phyloP scores from a whole-genome alignment of 2,113 vertebrate species.

The Macquaria australasica region DNA sequence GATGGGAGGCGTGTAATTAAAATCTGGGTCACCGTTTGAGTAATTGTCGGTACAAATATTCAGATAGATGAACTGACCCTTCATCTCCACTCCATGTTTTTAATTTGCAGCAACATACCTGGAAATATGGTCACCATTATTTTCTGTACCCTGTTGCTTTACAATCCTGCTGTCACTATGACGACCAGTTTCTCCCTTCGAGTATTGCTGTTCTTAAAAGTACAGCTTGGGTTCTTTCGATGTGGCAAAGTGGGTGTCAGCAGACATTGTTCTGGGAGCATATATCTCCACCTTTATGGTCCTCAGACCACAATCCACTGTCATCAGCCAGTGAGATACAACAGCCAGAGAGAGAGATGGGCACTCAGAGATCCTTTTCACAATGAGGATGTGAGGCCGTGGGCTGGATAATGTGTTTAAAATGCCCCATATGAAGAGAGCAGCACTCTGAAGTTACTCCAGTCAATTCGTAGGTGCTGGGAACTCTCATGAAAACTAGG shows the following conservation, averaged over 20 bases:
- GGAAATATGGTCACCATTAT: neutral
- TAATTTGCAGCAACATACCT: conserved; percentile 2
- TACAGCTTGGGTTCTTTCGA: neutral
- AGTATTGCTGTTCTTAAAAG: conserved; percentile 10
- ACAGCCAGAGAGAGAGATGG: conserved; percentile 21
- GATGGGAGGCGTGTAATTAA: neutral
- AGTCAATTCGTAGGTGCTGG: conserved; percentile 1
- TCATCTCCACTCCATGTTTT: neutral
- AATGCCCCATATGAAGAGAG: conserved; percentile 23
- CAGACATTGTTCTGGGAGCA: neutral
- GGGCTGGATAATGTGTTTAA: conserved; percentile 43
- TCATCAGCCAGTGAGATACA: neutral
- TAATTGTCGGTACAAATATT: neutral
- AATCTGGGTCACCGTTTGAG: neutral
- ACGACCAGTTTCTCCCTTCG: neutral
- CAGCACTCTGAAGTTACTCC: conserved; percentile 34
- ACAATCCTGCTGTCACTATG: neutral
- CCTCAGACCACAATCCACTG: conserved; percentile 9
- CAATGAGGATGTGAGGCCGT: neutral
- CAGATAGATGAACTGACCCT: neutral
- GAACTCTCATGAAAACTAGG: conserved; percentile 38
- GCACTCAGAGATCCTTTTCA: conserved; percentile 40
- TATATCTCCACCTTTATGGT: neutral
- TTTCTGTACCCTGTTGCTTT: neutral
- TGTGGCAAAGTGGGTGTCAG: neutral